These are phyloP conservation scores for Tipula lateralis DNA, from an alignment of 2,888 invertebrate genomes.

Conservation along the genomic window DNA sequence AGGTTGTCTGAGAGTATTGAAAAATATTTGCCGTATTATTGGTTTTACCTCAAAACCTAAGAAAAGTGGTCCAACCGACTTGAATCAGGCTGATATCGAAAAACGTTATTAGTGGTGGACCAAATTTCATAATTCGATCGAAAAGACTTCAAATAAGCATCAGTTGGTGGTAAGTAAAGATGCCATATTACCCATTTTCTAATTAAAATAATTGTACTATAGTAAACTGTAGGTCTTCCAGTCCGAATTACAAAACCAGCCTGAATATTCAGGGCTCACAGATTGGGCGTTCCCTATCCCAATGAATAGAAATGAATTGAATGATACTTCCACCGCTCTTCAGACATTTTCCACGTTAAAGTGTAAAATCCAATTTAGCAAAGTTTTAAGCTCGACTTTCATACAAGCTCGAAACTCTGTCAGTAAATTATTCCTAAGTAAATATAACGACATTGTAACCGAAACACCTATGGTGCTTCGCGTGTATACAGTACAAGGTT, in stretches of 20 bases:
- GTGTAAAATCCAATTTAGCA: conserved; percentile 33
- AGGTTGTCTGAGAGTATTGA: too few species aligned
- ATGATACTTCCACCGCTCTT: conserved; percentile 39
- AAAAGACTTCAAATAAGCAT: conserved; percentile 46
- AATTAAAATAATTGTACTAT: not conserved
- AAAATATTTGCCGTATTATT: not conserved
- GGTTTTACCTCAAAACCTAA: not conserved
- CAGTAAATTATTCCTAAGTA: not conserved
- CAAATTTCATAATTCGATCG: conserved; percentile 53
- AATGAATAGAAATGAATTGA: conserved; percentile 52
- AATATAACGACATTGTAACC: not conserved
- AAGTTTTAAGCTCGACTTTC: not conserved
- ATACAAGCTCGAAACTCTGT: not conserved
- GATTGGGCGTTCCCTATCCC: conserved; percentile 62
- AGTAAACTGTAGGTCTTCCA: conserved; percentile 51
- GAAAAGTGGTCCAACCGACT: not conserved
- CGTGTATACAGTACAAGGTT: conserved; percentile 70
- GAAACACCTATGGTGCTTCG: conserved; percentile 52
- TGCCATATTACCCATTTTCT: not conserved
- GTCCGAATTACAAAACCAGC: conserved; percentile 63
- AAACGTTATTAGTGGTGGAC: conserved; percentile 51
- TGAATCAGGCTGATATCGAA: not conserved
- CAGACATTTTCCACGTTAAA: conserved; percentile 49
- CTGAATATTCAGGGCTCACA: conserved; percentile 60
- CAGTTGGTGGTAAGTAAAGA: conserved; percentile 37